A percentile compares a stretch with the other conserved stretches of the same genome.
These are phyloP conservation scores for Geococcyx californianus DNA, from an alignment of 2,113 vertebrate species.

Conservation along the genomic window DNA sequence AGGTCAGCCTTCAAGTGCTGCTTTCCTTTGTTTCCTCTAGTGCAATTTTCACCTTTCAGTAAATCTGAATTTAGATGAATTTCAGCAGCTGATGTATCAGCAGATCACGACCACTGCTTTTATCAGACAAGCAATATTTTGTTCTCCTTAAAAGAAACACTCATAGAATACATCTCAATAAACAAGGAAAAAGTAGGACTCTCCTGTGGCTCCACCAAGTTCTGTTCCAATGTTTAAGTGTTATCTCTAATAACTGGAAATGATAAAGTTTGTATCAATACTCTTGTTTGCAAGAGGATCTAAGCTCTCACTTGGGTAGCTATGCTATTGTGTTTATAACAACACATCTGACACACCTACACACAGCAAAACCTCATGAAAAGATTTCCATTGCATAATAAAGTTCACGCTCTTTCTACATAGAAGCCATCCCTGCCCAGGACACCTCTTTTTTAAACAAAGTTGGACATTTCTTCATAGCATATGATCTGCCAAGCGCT, in stretches of 20 bases:
- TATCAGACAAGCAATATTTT: neutral
- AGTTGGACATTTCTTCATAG: neutral
- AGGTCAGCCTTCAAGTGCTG: neutral
- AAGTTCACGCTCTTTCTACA: slow-evolving; percentile 44
- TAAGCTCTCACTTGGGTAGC: neutral
- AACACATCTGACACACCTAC: slow-evolving; percentile 44
- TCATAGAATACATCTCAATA: neutral
- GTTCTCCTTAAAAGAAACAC: neutral
- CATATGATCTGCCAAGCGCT: neutral
- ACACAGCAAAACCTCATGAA: slow-evolving; percentile 42
- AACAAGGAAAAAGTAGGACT: neutral
- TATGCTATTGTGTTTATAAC: slow-evolving; percentile 23
- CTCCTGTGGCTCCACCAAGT: neutral
- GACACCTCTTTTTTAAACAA: neutral
- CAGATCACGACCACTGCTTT: neutral
- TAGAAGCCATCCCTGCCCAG: neutral
- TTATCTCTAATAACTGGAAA: slow-evolving; percentile 18
- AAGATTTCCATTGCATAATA: slow-evolving; percentile 47
- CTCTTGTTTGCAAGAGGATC: slow-evolving; percentile 23
- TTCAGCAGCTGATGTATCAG: neutral
- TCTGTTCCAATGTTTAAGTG: neutral
- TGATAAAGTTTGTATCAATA: neutral
- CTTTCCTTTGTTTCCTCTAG: neutral
- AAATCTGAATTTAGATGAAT: neutral
- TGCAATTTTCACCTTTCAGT: neutral